Conservation (phyloP, 1,140 invertebrate species). For the Lasioglossum albipes region DNA sequence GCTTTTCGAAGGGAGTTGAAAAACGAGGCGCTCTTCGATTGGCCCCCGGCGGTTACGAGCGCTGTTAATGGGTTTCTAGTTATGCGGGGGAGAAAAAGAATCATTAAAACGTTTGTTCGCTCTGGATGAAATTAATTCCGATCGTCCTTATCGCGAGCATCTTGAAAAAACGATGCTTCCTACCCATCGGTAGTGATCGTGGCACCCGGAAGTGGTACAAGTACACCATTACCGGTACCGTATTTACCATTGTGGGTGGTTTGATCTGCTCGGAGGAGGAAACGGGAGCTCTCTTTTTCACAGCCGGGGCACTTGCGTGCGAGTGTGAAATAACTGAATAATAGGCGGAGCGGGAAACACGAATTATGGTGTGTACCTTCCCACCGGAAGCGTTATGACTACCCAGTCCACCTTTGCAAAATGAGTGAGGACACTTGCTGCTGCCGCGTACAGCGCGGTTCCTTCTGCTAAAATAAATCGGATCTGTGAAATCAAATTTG, state of each 20-base stretch:
- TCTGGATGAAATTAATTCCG: constrained; percentile 73
- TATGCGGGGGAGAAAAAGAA: constrained; percentile 52
- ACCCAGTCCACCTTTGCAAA: too few relatives aligned
- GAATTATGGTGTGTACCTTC: background rate
- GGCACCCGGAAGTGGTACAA: background rate
- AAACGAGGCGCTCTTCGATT: constrained; percentile 28
- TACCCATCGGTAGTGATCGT: constrained; percentile 4
- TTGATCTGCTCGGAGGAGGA: constrained; percentile 5
- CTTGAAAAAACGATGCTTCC: constrained; percentile 35
- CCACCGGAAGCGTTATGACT: too few relatives aligned
- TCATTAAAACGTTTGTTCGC: constrained; percentile 67
- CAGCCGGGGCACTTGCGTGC: background rate
- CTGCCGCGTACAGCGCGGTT: too few relatives aligned
- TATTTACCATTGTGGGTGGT: constrained; percentile 30
- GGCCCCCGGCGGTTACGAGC: background rate
- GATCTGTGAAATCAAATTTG: too few relatives aligned
- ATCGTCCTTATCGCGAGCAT: constrained; percentile 65
- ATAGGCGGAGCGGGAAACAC: background rate
- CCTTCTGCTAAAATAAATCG: too few relatives aligned
- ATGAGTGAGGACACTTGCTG: too few relatives aligned
- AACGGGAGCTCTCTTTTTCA: constrained; percentile 7
- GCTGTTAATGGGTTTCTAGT: constrained; percentile 71
- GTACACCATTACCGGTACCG: constrained; percentile 49
- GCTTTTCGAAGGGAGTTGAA: background rate
- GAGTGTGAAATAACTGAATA: constrained; percentile 19